Evolutionary conservation across 1,140 invertebrate genomes (phyloP).

Genomic region (Nymphalis io): DNA sequence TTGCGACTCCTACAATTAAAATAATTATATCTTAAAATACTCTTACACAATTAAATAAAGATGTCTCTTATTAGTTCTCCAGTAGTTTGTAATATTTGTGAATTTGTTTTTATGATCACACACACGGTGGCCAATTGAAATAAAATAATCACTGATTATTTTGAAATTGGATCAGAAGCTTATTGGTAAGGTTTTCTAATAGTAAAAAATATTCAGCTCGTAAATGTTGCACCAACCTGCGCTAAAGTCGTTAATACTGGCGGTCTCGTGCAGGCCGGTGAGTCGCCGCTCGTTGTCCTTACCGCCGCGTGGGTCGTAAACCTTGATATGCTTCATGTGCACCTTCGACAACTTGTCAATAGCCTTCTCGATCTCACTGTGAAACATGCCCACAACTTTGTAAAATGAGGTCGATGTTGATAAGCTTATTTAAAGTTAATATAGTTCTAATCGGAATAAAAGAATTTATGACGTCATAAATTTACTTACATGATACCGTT

Average conservation of each 20-base stretch:
- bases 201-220: too few relatives aligned
- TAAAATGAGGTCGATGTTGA: background rate
- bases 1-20: conserved; percentile 86
- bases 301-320: conserved; percentile 90
- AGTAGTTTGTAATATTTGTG: too few relatives aligned
- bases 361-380: conserved; percentile 83
- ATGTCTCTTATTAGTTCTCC: too few relatives aligned
- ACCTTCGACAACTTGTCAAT: conserved; percentile 88
- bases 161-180: too few relatives aligned
- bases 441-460: too few relatives aligned
- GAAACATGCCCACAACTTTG: background rate
- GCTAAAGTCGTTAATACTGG: conserved; percentile 89
- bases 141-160: too few relatives aligned
- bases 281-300: conserved; percentile 88
- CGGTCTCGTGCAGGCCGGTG: conserved; percentile 89
- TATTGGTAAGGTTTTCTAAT: too few relatives aligned
- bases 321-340: conserved; percentile 90
- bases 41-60: too few relatives aligned
- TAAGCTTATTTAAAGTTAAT: background rate
- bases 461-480: too few relatives aligned
- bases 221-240: conserved; percentile 72
- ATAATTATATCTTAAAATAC: background rate
- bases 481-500: conserved; percentile 84
- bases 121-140: too few relatives aligned
- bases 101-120: too few relatives aligned